A percentile compares a stretch with the other conserved stretches of the same genome.
Conservation (phyloP, 1,140 invertebrate genomes). For the Phthorimaea operculella region DNA sequence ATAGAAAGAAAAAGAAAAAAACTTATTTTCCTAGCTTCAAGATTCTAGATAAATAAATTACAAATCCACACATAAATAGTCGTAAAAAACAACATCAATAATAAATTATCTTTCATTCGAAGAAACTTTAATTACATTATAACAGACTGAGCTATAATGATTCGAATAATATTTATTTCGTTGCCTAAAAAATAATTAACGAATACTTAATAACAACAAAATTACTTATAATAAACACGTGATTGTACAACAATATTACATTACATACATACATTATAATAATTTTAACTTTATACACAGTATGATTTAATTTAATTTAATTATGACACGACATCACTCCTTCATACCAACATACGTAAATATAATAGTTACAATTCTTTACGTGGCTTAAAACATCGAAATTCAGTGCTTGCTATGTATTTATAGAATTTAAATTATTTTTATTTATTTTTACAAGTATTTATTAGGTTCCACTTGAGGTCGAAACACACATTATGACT, state of each 20-base stretch:
- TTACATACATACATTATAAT: background rate
- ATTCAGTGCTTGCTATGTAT: conserved; percentile 58
- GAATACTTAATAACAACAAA: background rate
- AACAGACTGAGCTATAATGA: no score
- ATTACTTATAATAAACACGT: conserved; percentile 1
- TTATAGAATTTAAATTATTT: conserved; percentile 32
- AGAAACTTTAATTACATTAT: no score
- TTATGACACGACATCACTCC: conserved; percentile 20
- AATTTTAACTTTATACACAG: conserved; percentile 5
- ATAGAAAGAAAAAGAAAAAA: no score
- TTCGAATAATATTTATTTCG: background rate
- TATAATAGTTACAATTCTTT: conserved; percentile 52
- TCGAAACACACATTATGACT: no score
- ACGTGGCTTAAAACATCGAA: conserved; percentile 59
- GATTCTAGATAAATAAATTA: no score
- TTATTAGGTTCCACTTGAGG: background rate
- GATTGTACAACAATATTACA: conserved; percentile 2
- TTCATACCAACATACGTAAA: conserved; percentile 44
- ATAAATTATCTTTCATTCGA: no score
- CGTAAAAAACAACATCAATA: no score
- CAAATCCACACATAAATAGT: no score
- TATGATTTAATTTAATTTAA: conserved; percentile 26
- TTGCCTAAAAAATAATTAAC: background rate
- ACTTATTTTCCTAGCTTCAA: no score
- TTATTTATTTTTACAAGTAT: conserved; percentile 1